Base-by-base conservation (phyloP, 2,888 invertebrate species). In the Drosophila nigricruria region DNA sequence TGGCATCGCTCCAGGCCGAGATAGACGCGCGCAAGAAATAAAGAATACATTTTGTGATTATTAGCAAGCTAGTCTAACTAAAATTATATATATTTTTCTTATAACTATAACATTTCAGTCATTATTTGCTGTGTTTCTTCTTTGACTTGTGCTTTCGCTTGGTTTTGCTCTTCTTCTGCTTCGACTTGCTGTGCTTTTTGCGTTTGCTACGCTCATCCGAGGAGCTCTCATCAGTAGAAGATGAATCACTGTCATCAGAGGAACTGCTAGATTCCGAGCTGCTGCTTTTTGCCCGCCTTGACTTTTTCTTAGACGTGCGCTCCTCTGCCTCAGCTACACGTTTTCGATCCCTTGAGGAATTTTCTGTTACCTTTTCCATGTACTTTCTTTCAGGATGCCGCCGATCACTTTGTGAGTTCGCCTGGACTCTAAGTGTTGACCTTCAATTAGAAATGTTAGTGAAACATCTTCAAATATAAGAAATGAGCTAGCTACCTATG, bases 191-290 rank as follows among this genome's bases (percentile, higher is more conserved):
- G 25, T 54, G 71, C 25, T 77, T 90, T 25, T 82, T 90, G 4
- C 73, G 79, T 40, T 88, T 91, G 20, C 72, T 88, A 12, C 77
- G 79, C 16, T 88, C 76, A 20, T 89, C 83, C 1, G 89, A 82
- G 0, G 86, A 84, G 25, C 73, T 91, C 0, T 71, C 74, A 8
- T 68, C 60, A 2, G 87, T 6, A 4, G 72, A 59, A 0, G 80
- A 57, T 9, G 81, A 72, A 16, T 84, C 73, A 56, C 69, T 61
- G 10, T 78, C 74, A 16, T 70, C 58, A 23, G 56, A 80, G 4
- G 82, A 67, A 3, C 69, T 50, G 36, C 69, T 76, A 1, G 77
- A 69, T 12, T 79, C 79, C 0, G 81, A 78, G 18, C 70, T 88
- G 43, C 72, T 88, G 38, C 69, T 72, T 2, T 52, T 73, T 0